Evolutionary conservation across 2,113 vertebrate species (phyloP).

Genomic region (Eretmochelys imbricata): DNA sequence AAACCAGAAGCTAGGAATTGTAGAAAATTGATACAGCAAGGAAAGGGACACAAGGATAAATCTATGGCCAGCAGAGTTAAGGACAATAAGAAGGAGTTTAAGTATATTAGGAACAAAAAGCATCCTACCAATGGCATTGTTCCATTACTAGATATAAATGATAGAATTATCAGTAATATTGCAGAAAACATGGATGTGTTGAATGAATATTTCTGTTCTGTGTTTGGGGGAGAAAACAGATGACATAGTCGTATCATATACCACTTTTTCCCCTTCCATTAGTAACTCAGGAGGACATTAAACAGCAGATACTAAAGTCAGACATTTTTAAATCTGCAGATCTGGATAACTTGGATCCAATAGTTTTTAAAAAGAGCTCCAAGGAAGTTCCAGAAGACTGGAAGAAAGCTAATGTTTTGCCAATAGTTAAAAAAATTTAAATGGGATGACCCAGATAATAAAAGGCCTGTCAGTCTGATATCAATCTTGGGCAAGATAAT

Average conservation of each 20-base stretch:
- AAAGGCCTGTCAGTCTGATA: not conserved
- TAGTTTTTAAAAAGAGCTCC: not conserved
- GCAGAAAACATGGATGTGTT: too few species aligned
- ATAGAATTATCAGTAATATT: too few species aligned
- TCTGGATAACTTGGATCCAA: not conserved
- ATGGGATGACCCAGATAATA: not conserved
- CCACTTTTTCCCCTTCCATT: not conserved
- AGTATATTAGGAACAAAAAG: too few species aligned
- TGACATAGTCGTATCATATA: not conserved
- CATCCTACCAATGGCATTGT: too few species aligned
- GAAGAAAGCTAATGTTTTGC: not conserved
- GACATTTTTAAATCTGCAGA: not conserved
- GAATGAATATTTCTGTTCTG: not conserved
- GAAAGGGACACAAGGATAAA: too few species aligned
- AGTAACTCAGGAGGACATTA: not conserved
- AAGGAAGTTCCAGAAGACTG: not conserved
- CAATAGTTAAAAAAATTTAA: not conserved
- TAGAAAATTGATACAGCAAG: too few species aligned
- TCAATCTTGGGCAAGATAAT: not conserved
- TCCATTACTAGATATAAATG: too few species aligned
- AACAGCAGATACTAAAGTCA: not conserved
- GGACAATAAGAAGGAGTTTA: too few species aligned
- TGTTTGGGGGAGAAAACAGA: not conserved
- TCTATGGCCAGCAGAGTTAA: too few species aligned
- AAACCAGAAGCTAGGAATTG: too few species aligned